These are phyloP conservation scores for Meta bourneti DNA, from an alignment of 2,888 invertebrate species.

Conservation along the genomic window DNA sequence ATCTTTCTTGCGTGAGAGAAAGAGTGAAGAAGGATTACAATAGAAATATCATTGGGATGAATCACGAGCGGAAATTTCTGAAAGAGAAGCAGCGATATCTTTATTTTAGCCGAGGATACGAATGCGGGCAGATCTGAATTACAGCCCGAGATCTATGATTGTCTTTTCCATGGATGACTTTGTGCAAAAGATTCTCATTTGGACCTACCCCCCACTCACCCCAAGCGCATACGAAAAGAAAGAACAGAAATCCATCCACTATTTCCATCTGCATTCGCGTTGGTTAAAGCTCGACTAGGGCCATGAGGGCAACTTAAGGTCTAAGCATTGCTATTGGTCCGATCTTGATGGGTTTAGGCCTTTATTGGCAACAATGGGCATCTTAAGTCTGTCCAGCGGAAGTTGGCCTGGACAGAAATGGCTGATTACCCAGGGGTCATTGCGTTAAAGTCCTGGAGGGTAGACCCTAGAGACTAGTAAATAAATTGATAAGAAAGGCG, in stretches of 20 bases:
- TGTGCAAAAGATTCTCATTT: constrained; percentile 48
- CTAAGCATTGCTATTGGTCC: constrained; percentile 66
- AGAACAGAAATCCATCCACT: constrained; percentile 14
- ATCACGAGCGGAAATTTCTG: background rate
- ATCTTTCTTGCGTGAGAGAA: background rate
- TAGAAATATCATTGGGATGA: background rate
- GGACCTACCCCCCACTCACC: constrained; percentile 18
- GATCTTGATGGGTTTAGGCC: constrained; percentile 72
- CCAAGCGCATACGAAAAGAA: constrained; percentile 24
- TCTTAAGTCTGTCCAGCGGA: constrained; percentile 73
- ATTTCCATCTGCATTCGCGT: constrained; percentile 69
- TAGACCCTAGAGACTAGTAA: constrained; percentile 72
- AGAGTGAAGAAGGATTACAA: background rate
- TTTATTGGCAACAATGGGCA: constrained; percentile 76
- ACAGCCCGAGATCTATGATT: constrained; percentile 22
- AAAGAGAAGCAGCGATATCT: background rate
- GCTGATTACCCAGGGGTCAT: constrained; percentile 76
- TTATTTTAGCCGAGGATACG: constrained; percentile 16
- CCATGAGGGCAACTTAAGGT: constrained; percentile 66
- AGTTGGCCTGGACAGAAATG: constrained; percentile 74
- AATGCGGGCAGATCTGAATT: constrained; percentile 33
- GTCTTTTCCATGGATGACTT: constrained; percentile 36
- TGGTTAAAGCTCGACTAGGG: constrained; percentile 53
- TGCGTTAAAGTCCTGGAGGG: constrained; percentile 75
- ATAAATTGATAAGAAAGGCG: constrained; percentile 77